A percentile compares a stretch with the other conserved stretches of the same genome.
Evolutionary conservation across 1,140 invertebrate species (phyloP).

Genomic region (Brachystomella parvula): DNA sequence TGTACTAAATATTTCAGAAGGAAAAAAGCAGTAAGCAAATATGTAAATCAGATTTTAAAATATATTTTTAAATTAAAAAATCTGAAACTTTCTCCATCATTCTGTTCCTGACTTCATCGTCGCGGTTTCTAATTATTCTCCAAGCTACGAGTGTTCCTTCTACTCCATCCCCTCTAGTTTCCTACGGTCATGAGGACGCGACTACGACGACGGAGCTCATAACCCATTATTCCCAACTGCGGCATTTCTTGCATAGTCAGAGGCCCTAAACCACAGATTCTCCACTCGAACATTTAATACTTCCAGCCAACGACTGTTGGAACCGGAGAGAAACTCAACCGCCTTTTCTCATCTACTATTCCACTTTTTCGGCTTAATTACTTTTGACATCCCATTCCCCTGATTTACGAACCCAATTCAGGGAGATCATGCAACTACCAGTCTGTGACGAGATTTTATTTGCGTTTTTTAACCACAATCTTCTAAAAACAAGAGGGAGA

Average conservation of each 20-base stretch:
- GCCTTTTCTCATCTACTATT: conserved; percentile 30
- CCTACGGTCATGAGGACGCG: too few species aligned
- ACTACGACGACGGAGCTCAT: conserved; percentile 7
- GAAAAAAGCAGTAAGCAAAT: too few species aligned
- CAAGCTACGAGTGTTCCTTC: too few species aligned
- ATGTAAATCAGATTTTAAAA: too few species aligned
- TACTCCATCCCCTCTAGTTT: too few species aligned
- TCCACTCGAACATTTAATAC: conserved; percentile 13
- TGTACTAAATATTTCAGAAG: too few species aligned
- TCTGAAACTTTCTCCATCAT: too few species aligned
- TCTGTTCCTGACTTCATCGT: too few species aligned
- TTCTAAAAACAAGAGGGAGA: too few species aligned
- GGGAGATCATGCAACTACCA: neutral
- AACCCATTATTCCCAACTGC: conserved; percentile 36
- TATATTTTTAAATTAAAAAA: too few species aligned
- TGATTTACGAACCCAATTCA: conserved; percentile 6
- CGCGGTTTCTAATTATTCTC: too few species aligned
- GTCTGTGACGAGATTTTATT: neutral
- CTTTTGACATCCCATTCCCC: conserved; percentile 33
- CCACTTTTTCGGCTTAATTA: conserved; percentile 37
- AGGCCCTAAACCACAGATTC: conserved; percentile 16
- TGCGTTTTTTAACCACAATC: too few species aligned
- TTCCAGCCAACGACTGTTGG: conserved; percentile 9
- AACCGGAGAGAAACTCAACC: neutral
- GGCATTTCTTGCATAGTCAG: conserved; percentile 26